Percentiles rank a stretch among this genome's conserved stretches.
Conservation (phyloP, 2,888 invertebrate genomes). For the Cancer borealis region DNA sequence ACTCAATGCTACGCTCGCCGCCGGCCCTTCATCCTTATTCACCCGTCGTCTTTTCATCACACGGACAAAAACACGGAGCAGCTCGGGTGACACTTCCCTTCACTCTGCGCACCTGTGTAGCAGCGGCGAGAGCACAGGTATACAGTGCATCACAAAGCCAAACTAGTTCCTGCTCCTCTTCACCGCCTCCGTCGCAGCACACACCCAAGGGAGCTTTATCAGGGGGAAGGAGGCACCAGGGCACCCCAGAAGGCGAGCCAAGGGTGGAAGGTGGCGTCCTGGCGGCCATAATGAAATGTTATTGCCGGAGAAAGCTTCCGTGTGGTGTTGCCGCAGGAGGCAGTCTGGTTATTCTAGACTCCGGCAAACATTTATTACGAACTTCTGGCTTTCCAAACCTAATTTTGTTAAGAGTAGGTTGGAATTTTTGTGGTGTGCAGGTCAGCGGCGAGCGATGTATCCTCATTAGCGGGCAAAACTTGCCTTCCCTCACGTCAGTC, state of each 20-base stretch:
- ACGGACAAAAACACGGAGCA: background rate
- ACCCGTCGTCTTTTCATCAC: constrained; percentile 3
- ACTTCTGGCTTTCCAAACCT: constrained; percentile 46
- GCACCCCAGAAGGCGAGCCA: background rate
- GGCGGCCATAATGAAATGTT: constrained; percentile 38
- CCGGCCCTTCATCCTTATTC: constrained; percentile 12
- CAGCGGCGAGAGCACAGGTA: background rate
- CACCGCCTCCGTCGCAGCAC: background rate
- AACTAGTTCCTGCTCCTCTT: background rate
- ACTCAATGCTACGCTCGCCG: background rate
- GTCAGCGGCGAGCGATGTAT: constrained; percentile 39
- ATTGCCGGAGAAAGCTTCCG: constrained; percentile 51
- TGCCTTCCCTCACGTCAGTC: constrained; percentile 26
- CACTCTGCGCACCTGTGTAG: background rate
- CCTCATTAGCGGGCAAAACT: constrained; percentile 38
- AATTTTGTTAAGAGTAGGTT: constrained; percentile 15
- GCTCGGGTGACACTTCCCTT: background rate
- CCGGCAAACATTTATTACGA: constrained; percentile 30
- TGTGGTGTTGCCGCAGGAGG: constrained; percentile 6
- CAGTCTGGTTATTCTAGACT: background rate
- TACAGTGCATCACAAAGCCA: background rate
- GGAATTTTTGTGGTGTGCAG: constrained; percentile 11
- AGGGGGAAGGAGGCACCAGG: background rate
- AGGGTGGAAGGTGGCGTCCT: background rate
- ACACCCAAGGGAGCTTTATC: background rate